Evolutionary conservation across 1,140 invertebrate species (phyloP), one percentile per base, ranked within the genome.

Genomic region (Sycobia sp.): DNA sequence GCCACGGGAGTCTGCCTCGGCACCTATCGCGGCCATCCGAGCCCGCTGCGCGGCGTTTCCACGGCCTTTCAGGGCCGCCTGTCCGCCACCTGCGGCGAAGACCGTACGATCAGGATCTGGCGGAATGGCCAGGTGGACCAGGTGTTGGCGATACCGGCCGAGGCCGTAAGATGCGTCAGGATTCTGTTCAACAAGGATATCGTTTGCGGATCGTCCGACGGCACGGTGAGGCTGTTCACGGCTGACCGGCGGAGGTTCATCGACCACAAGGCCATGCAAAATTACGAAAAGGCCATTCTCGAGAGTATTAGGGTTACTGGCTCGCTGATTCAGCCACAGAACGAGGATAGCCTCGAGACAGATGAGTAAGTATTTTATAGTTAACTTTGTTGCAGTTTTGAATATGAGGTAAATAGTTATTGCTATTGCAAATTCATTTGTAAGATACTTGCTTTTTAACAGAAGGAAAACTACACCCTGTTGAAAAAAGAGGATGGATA

Each of bases 141-240:
- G 70, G 89, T 90, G 0, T 87, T 98, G 23, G 73, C 83, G 10
- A 83, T 97, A 51, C 95, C 96, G 0, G 88, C 90, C 1, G 88
- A 92, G 51, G 94, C 93, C n/a, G 88, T 97, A 7, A 98, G 96
- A 96, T 87, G 88, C 49, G 89, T 96, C 0, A 84, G 87, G 56
- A 86, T 88, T 58, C 77, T 97, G 16, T 70, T 82, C 4, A 96
- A 97, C 82, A 91, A 90, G 10, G 95, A 98, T 80, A 87, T 99
- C 73, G 92, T 92, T 16, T 88, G 92, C 62, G 96, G 94, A 7
- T 82, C 87, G 65, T 96, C 93, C 80, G 95, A 97, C 82, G 93
- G 92, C 1, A 74, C 91, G 0, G 85, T 97, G 0, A 85, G 95
- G 58, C 86, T 98, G 46, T 97, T 98, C 72, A 93, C 91, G 0